Base-by-base conservation (phyloP, 2,113 vertebrate genomes). In the Arenaria interpres region DNA sequence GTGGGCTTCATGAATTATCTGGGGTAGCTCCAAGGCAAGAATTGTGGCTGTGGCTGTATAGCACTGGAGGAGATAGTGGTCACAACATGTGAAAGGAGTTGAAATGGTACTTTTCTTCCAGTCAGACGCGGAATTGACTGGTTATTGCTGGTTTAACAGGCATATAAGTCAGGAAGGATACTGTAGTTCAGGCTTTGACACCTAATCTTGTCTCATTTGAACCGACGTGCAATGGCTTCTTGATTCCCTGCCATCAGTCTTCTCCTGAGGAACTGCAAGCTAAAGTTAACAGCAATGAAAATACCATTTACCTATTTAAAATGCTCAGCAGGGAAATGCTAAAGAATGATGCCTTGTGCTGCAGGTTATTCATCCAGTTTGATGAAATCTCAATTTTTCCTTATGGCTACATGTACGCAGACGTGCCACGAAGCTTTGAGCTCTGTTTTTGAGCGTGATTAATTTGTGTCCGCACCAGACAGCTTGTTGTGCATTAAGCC, bases 301-400 rank as follows among this genome's bases (percentile, higher is more conserved):
- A 90, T 64, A 83, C 48, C 82, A 69, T 69, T 96, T 95, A 69
- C 83, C 95, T 96, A 7, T 90, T 84, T 76, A 84, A 92, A 93
- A 73, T 54, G 27, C 54, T 94, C 79, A 50, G 33, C 74, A 57
- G 85, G 85, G 79, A 66, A 92, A 69, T n/a, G 28, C 19, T 85
- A 8, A 35, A 45, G 85, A 88, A 12, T 6, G 63, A 67, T 94
- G 75, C 53, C 63, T 86, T 37, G 75, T 90, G 92, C 86, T 93
- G 50, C 39, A 53, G 92, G 67, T 79, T 57, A 23, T 90, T 88
- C 48, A 88, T 96, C 50, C 83, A 73, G 30, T 28, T 53, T 48
- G 94, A 76, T 88, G 95, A 93, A 90, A 80, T 90, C 82, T 57
- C 72, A 20, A 1, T 53, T 92, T 88, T 85, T 57, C 32, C n/a